Percentiles rank a stretch among this genome's conserved stretches.
Evolutionary conservation across 2,797 vertebrate species (phyloP).

Genomic region (Monodelphis domestica): DNA sequence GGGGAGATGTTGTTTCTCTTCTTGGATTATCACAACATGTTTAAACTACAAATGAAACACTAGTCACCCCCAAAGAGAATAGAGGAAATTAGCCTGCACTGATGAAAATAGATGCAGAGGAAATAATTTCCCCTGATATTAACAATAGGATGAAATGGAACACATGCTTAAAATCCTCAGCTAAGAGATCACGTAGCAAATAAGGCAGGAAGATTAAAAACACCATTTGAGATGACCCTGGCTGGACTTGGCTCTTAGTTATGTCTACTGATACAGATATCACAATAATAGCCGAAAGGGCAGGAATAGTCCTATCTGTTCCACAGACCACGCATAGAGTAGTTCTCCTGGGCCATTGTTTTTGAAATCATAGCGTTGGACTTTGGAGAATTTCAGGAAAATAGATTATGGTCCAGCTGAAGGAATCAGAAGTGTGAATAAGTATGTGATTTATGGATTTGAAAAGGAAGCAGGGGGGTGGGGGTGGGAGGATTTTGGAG

Average conservation of each 20-base stretch:
- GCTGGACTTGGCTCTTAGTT: not conserved
- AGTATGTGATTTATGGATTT: not conserved
- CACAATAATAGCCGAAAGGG: not conserved
- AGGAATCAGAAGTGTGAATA: constrained; percentile 1
- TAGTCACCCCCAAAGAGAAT: constrained; percentile 5
- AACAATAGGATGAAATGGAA: not conserved
- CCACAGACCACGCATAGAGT: not conserved
- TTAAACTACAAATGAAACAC: constrained; percentile 25
- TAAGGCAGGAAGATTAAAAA: not conserved
- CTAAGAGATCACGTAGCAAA: not conserved
- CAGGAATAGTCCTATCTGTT: not conserved
- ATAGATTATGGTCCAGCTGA: not conserved
- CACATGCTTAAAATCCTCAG: not conserved
- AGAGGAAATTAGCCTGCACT: constrained; percentile 8
- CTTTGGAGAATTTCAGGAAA: constrained; percentile 19
- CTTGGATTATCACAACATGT: constrained; percentile 16
- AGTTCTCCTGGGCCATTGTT: not conserved
- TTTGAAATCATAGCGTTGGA: not conserved
- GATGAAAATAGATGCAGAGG: not conserved
- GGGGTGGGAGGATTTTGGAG: not conserved
- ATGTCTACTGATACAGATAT: not conserved
- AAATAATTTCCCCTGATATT: constrained; percentile 8
- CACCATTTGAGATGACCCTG: not conserved
- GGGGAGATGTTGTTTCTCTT: not conserved
- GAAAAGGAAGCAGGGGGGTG: constrained; percentile 2